These are phyloP conservation scores for Callyntrura sp. DNA, from an alignment of 2,888 invertebrate genomes.

Conservation along the genomic window DNA sequence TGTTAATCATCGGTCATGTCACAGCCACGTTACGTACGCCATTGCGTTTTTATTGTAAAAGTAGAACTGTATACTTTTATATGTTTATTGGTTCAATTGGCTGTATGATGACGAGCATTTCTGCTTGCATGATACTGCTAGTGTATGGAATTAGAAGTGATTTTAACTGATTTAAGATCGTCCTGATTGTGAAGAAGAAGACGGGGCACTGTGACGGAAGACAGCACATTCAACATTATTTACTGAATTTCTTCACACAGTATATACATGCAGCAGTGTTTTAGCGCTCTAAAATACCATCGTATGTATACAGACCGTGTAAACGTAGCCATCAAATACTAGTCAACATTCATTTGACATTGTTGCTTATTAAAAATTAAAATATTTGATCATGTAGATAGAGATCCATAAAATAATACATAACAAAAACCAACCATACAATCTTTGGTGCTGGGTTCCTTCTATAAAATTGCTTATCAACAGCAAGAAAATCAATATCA, in stretches of 20 bases:
- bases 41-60: slow-evolving; percentile 1
- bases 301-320: too few species aligned
- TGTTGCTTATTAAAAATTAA: slow-evolving; percentile 41
- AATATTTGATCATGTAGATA: slow-evolving; percentile 25
- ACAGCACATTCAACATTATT: too few species aligned
- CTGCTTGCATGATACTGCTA: too few species aligned
- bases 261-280: too few species aligned
- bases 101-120: not conserved
- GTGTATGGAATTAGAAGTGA: slow-evolving; percentile 19
- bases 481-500: slow-evolving; percentile 31
- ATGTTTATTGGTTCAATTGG: too few species aligned
- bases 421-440: not conserved
- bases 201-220: not conserved
- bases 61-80: not conserved
- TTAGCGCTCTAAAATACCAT: too few species aligned
- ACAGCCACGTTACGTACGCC: too few species aligned
- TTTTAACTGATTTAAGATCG: slow-evolving; percentile 37
- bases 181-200: not conserved
- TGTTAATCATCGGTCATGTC: slow-evolving; percentile 33
- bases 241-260: too few species aligned
- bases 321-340: too few species aligned
- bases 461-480: not conserved
- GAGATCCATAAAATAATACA: too few species aligned
- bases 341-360: slow-evolving; percentile 24
- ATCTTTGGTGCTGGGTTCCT: not conserved